Evolutionary conservation across 1,140 invertebrate species (phyloP).

Genomic region (Maconellicoccus hirsutus): DNA sequence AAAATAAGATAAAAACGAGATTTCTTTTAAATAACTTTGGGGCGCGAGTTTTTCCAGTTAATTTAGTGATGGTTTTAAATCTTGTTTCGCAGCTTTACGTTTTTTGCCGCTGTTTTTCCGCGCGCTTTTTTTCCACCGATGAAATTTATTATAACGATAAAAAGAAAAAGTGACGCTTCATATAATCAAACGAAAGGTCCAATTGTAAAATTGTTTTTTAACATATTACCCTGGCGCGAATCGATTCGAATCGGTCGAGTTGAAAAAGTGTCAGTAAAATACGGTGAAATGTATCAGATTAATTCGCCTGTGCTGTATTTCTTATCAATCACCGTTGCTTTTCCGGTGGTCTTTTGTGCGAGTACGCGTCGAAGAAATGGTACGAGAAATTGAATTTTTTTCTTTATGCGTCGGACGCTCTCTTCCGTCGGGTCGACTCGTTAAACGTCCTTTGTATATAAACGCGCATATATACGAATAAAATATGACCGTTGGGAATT

Average conservation of each 20-base stretch:
- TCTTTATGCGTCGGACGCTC: no score
- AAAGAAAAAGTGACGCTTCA: no score
- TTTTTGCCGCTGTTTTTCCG: background rate
- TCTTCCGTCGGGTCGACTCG: background rate
- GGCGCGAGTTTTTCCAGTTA: background rate
- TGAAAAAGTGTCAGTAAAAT: background rate
- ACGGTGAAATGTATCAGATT: background rate
- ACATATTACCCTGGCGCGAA: background rate
- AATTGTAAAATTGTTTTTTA: background rate
- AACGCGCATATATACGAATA: background rate
- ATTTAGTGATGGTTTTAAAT: constrained; percentile 9
- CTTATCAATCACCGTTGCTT: background rate
- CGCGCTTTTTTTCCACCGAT: background rate
- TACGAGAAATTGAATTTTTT: constrained; percentile 4
- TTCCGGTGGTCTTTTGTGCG: background rate
- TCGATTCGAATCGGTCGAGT: background rate
- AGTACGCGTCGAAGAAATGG: background rate
- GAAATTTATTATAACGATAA: background rate
- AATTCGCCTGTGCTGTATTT: background rate
- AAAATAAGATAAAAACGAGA: constrained; percentile 1
- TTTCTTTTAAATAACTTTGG: background rate
- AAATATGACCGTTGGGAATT: background rate
- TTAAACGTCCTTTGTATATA: no score
- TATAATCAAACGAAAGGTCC: background rate
- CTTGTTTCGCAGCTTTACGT: background rate